phyloP scores from a whole-genome alignment of 2,113 vertebrate species.

The Charina bottae region DNA sequence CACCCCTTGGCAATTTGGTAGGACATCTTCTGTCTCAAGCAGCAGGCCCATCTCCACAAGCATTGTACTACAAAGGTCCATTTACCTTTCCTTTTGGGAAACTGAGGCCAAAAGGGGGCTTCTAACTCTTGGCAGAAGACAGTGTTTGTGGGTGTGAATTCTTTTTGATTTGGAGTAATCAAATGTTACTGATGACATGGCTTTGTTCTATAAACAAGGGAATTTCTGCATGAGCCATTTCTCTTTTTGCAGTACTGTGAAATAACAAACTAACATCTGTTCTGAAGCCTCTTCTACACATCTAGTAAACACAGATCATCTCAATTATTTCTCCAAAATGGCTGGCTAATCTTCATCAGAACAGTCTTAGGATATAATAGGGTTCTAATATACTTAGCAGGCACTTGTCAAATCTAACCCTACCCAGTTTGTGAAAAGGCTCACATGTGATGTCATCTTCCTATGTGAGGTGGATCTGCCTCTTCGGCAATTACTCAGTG shows the following conservation, averaged over 20 bases:
- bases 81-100: neutral
- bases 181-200: neutral
- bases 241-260: neutral
- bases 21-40: neutral
- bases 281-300: neutral
- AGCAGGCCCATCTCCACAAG: neutral
- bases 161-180: neutral
- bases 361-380: neutral
- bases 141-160: too few relatives aligned
- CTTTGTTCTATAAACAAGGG: neutral
- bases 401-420: neutral
- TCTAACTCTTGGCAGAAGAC: neutral
- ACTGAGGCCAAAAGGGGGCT: neutral
- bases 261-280: neutral
- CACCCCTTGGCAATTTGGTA: neutral
- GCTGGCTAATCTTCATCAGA: neutral
- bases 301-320: neutral
- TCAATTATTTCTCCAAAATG: neutral
- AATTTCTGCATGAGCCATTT: neutral
- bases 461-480: neutral
- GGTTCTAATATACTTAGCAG: neutral
- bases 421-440: neutral
- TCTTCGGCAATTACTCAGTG: neutral
- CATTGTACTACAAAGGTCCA: neutral
- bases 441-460: neutral